These are phyloP conservation scores for Hippasteria phrygiana DNA, from an alignment of 53 echinoderm and acorn worm species.

Conservation along the genomic window DNA sequence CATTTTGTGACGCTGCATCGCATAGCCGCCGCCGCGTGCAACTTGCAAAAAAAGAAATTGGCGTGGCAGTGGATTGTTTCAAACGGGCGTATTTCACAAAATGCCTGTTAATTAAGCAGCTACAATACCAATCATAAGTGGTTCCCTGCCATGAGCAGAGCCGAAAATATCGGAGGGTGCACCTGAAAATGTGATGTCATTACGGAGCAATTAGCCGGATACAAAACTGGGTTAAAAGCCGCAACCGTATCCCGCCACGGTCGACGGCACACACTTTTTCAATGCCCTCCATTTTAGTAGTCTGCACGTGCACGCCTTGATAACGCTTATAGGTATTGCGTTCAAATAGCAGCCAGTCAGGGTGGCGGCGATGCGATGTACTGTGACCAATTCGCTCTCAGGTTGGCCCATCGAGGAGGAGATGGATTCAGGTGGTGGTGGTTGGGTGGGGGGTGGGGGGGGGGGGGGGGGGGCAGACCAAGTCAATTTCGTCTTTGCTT, in stretches of 20 bases:
- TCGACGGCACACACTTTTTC: slow-evolving; percentile 2
- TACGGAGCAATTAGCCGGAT: slow-evolving; percentile 20
- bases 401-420: neutral
- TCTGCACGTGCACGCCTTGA: slow-evolving; percentile 29
- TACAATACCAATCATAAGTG: neutral
- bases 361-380: neutral
- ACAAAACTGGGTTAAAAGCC: slow-evolving; percentile 51
- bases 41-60: too few relatives aligned
- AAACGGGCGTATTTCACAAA: too few relatives aligned
- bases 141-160: neutral
- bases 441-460: neutral
- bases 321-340: too few relatives aligned
- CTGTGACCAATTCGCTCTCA: too few relatives aligned
- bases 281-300: neutral
- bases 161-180: neutral
- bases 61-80: too few relatives aligned
- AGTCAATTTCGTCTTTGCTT: too few relatives aligned
- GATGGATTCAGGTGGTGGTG: neutral
- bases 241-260: neutral
- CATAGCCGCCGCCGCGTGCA: too few relatives aligned
- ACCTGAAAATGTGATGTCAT: slow-evolving; percentile 39
- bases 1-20: neutral
- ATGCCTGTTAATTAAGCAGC: neutral
- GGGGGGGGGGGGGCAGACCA: neutral
- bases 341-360: neutral